These are phyloP conservation scores for Conistra vaccinii DNA, from an alignment of 2,888 invertebrate species.

Conservation along the genomic window DNA sequence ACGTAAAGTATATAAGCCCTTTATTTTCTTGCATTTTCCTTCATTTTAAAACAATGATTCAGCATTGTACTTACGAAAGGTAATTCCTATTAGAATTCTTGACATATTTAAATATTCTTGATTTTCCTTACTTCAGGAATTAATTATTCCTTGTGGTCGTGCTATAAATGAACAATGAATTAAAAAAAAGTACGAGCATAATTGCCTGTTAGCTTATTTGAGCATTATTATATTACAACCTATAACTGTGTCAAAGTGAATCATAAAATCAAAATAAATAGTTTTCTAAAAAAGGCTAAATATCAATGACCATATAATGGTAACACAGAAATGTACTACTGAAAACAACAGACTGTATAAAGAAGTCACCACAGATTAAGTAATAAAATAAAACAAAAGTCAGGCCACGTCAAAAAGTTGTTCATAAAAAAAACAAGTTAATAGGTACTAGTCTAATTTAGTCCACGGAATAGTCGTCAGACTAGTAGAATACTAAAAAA, in stretches of 20 bases:
- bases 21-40: background rate
- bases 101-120: background rate
- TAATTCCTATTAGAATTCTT: conserved; percentile 1
- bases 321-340: too few relatives aligned
- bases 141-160: conserved; percentile 19
- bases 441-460: conserved; percentile 3
- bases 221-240: background rate
- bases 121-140: conserved; percentile 22
- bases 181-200: background rate
- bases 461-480: conserved; percentile 11
- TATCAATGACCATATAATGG: too few relatives aligned
- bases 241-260: background rate
- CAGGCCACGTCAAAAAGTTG: background rate
- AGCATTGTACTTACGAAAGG: background rate
- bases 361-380: background rate
- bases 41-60: conserved; percentile 1
- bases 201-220: background rate
- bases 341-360: background rate
- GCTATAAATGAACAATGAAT: background rate
- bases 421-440: too few relatives aligned
- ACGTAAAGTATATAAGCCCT: background rate
- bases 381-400: background rate
- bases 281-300: background rate
- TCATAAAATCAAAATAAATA: background rate
- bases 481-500: conserved; percentile 35